These are phyloP conservation scores for Amphilophus citrinellus DNA, from an alignment of 2,113 vertebrate genomes.

Conservation along the genomic window DNA sequence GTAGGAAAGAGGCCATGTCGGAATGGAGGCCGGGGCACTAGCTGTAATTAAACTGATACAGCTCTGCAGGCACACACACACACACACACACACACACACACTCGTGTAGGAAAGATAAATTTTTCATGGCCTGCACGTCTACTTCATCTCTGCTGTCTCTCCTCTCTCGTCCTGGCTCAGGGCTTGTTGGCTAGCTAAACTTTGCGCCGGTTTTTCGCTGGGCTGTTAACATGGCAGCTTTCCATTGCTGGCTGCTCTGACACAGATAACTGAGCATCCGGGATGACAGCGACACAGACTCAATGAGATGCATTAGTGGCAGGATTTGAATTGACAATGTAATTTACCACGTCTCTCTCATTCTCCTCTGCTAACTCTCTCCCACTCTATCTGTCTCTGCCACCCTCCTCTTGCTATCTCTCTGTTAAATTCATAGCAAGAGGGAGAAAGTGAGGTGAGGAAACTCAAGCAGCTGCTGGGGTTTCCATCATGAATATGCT, in stretches of 20 bases:
- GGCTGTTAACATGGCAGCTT: conserved; percentile 85
- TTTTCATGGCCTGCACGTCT: conserved; percentile 82
- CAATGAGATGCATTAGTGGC: conserved; percentile 95
- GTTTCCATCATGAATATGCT: conserved; percentile 84
- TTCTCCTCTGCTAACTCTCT: conserved; percentile 41
- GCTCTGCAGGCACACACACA: conserved; percentile 66
- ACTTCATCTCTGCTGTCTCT: conserved; percentile 68
- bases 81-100: conserved; percentile 35
- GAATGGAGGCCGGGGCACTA: conserved; percentile 51
- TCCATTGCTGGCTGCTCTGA: conserved; percentile 84
- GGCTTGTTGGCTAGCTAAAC: conserved; percentile 83
- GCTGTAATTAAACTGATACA: conserved; percentile 74
- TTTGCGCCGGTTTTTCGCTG: conserved; percentile 78
- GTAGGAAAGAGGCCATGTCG: conserved; percentile 64
- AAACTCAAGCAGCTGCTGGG: conserved; percentile 64
- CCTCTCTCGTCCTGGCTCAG: conserved; percentile 78
- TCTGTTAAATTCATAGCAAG: conserved; percentile 90
- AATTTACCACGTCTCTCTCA: conserved; percentile 88
- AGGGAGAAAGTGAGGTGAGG: conserved; percentile 56
- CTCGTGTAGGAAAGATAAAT: conserved; percentile 79
- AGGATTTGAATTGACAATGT: conserved; percentile 90
- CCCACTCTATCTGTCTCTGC: conserved; percentile 51
- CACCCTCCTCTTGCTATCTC: conserved; percentile 61
- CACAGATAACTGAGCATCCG: conserved; percentile 91
- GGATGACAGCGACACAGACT: conserved; percentile 80